Evolutionary conservation across 2,797 vertebrate genomes (phyloP).

Genomic region (Alosa sapidissima): DNA sequence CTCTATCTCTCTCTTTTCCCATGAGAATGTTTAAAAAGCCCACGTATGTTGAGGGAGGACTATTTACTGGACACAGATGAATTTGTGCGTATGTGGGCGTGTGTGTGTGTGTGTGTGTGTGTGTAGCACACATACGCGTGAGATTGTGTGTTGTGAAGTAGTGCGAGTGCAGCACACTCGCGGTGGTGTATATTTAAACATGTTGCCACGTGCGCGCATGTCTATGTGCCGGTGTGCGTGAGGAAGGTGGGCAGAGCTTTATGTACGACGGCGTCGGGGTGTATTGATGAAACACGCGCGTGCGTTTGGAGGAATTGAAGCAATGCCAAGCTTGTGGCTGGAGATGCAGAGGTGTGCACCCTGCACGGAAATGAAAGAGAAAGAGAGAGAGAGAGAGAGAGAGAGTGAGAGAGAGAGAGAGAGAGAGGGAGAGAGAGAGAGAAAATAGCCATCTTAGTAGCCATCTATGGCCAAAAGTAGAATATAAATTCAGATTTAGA

Average conservation of each 20-base stretch:
- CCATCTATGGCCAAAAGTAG: no score
- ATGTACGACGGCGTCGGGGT: neutral
- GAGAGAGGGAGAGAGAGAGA: neutral
- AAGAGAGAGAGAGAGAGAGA: neutral
- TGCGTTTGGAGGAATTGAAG: conserved; percentile 47
- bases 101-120: conserved; percentile 22
- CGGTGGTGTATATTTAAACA: neutral
- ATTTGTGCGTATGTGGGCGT: conserved; percentile 21
- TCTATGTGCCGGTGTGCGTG: neutral
- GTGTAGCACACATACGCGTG: conserved; percentile 28
- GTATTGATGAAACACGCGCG: neutral
- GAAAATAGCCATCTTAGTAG: neutral
- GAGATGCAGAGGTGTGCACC: conserved; percentile 44
- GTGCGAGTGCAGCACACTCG: neutral
- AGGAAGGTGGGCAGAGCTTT: neutral
- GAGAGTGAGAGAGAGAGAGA: no score
- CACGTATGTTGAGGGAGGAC: conserved; percentile 44
- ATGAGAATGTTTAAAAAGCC: conserved; percentile 51
- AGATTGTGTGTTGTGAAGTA: neutral
- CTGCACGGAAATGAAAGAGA: neutral
- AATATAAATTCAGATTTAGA: no score
- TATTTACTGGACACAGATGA: conserved; percentile 48
- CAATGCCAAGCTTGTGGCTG: conserved; percentile 45
- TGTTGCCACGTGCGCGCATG: neutral
- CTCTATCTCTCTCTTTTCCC: conserved; percentile 35